Evolutionary conservation across 2,888 invertebrate species (phyloP).

Genomic region (Stenoptilia bipunctidactyla): DNA sequence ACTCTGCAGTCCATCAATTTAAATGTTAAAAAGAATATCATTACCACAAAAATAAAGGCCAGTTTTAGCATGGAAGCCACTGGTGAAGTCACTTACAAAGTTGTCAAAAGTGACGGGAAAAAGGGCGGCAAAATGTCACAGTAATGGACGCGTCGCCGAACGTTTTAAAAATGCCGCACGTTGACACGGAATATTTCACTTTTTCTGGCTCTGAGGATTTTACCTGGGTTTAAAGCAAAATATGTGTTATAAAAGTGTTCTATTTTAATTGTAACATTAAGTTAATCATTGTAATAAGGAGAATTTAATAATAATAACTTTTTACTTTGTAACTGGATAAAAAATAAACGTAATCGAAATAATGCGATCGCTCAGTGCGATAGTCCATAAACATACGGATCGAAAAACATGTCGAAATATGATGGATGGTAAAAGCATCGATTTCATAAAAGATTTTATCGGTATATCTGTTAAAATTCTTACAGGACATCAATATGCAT

Average conservation of each 20-base stretch:
- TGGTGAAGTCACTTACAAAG: slow-evolving; percentile 61
- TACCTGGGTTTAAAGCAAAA: too few species aligned
- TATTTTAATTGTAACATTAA: too few species aligned
- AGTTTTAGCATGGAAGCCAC: slow-evolving; percentile 14
- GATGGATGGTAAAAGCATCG: slow-evolving; percentile 56
- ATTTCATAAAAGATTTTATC: slow-evolving; percentile 52
- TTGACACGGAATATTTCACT: slow-evolving; percentile 27
- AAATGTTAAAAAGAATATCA: too few species aligned
- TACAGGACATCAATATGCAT: slow-evolving; percentile 9
- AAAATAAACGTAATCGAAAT: slow-evolving; percentile 36
- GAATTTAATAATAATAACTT: too few species aligned
- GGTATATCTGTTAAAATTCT: slow-evolving; percentile 33
- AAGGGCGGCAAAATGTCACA: slow-evolving; percentile 66
- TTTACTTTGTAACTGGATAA: too few species aligned
- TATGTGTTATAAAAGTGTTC: too few species aligned
- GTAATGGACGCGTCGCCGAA: slow-evolving; percentile 69
- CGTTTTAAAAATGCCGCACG: slow-evolving; percentile 48
- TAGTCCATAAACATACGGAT: slow-evolving; percentile 54
- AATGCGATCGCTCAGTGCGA: slow-evolving; percentile 51
- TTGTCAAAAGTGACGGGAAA: slow-evolving; percentile 67
- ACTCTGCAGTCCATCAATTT: too few species aligned
- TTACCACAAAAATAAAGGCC: too few species aligned
- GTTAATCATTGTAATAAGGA: too few species aligned
- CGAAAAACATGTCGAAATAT: slow-evolving; percentile 60
- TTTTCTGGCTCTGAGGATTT: slow-evolving; percentile 7